Base-by-base conservation (phyloP, 2,113 vertebrate genomes). In the Lipotes vexillifer region DNA sequence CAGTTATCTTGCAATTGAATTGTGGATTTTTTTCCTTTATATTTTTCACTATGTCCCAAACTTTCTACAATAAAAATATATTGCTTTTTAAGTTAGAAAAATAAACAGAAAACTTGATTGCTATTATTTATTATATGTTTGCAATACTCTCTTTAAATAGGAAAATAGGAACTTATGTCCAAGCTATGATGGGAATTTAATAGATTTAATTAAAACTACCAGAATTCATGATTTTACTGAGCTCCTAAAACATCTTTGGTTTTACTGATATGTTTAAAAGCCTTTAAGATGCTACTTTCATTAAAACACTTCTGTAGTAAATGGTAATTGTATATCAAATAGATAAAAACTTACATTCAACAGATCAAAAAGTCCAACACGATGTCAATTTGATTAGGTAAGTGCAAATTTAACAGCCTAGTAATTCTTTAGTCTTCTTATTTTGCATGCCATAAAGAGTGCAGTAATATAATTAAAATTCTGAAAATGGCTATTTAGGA, bases 301-400 rank as follows among this genome's bases (percentile, higher is more conserved):
- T 81, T 97, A 95, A 80, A 92, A 97, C 69, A 92, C 83, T 65
- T 94, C 2, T 13, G 84, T 83, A 78, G 75, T 92, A 95, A 97
- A 90, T 95, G 86, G 74, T 80, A 90, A 96, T 97, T 97, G 2
- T 97, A 57, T 77, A 97, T 68, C 83, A 96, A 96, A 88, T 82
- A 98, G 92, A 97, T 96, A 95, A 96, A 98, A 98, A 96, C 92
- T 97, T 96, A 82, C 88, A 90, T 97, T 97, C 97, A 92, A 69
- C 95, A 44, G 41, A 97, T 98, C 66, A 93, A 97, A 98, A 97
- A 97, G 94, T 95, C 36, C 89, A 97, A 92, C 59, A 94, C 97
- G 98, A 97, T 97, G 97, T 97, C 96, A 97, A 87, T 98, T 98
- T 96, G 93, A 94, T 98, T 98, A 98, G 93, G 96, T 93, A 97